Conservation (phyloP, 2,797 vertebrate genomes). For the Intellagama lesueurii region DNA sequence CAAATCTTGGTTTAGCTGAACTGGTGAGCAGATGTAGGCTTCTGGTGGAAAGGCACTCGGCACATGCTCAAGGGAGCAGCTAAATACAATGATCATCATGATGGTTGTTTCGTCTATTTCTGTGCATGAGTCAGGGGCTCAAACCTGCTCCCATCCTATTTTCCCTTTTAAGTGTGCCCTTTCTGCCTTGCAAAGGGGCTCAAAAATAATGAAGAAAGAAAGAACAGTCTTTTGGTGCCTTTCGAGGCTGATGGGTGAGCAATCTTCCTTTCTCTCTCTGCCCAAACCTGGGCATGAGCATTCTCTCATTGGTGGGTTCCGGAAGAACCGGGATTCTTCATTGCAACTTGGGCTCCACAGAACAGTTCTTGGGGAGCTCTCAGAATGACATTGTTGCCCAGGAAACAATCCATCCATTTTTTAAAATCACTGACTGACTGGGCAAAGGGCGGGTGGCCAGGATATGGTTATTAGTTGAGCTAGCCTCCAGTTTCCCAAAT, state of each 20-base stretch:
- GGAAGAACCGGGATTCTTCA: neutral
- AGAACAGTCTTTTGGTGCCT: too few relatives aligned
- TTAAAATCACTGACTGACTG: neutral
- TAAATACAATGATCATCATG: neutral
- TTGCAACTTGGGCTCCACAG: neutral
- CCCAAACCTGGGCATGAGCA: neutral
- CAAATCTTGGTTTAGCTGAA: neutral
- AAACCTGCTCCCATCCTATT: neutral
- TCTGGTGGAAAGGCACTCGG: neutral
- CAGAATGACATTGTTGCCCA: neutral
- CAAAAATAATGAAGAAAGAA: neutral
- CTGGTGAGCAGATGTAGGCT: neutral
- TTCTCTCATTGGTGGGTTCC: neutral
- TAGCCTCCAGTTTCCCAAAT: neutral
- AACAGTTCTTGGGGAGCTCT: neutral
- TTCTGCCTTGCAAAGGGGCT: neutral
- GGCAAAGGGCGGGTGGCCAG: neutral
- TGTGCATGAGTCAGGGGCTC: neutral
- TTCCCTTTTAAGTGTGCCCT: neutral
- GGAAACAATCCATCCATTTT: neutral
- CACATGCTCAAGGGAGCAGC: neutral
- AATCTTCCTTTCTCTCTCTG: neutral
- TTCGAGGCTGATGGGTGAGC: neutral
- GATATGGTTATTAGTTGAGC: neutral
- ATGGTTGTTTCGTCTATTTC: neutral